Base-by-base conservation (phyloP, 1,140 invertebrate genomes). In the Berghia stephanieae region DNA sequence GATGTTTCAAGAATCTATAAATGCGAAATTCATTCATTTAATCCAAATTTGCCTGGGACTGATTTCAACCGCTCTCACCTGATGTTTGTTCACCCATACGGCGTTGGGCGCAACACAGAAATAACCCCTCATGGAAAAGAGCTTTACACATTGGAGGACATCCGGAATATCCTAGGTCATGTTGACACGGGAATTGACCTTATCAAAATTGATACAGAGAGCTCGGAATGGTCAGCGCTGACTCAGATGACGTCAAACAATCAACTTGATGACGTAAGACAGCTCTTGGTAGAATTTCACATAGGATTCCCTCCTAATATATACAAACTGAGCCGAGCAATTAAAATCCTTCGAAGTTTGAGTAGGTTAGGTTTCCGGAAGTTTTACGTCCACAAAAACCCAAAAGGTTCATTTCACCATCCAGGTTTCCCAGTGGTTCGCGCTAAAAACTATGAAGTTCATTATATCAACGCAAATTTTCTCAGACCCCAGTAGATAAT, bases 201-300 rank as follows among this genome's bases (percentile, higher is more conserved):
- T 21, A 38, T 73, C n/a, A 73, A 73, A 36, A 52, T 73, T 46
- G 71, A 73, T 38, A 73, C 57, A 8, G 71, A 73, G 49, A n/a
- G 31, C 71, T 13, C 71, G 3, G 71, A 73, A 36, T 73, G 71
- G 71, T 8, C 34, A 52, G 46, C 71, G 31, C 36, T 73, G 18
- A 13, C n/a, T 6, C 31, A 57, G 46, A 73, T 73, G 71, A 10
- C 38, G 31, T 3, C 13, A 5, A 31, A 16, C 10, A 52, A 40
- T 3, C 46, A 73, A 52, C 40, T 73, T n/a, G 18, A 38, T 21
- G 5, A 34, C 4, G 71, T 73, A 6, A 4, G 34, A 21, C 71
- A 73, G 36, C 46, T 73, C 8, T 24, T 73, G 46, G 34, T 73
- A 31, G 71, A 73, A 38, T 73, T 10, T 44, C 71, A 73, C 34